A percentile compares a stretch with the other conserved stretches of the same genome.
phyloP scores from a whole-genome alignment of 2,888 invertebrate genomes.

The Plebejus melissa region DNA sequence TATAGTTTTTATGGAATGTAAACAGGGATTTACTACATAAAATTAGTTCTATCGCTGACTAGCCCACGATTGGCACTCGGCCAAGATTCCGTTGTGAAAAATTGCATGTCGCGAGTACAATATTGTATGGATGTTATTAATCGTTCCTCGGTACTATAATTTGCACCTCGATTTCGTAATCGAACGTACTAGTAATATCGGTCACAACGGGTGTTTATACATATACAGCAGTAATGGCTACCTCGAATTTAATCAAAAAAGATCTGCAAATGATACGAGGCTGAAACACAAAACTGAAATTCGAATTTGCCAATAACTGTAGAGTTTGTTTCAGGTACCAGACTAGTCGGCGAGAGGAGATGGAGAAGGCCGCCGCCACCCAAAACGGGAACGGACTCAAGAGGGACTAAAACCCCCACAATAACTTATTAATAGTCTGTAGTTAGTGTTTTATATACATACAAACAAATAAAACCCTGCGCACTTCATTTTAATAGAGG shows the following conservation, averaged over 20 bases:
- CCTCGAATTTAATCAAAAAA: neutral
- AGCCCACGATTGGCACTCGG: conserved; percentile 51
- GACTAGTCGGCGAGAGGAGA: conserved; percentile 75
- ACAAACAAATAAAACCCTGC: conserved; percentile 23
- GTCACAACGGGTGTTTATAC: neutral
- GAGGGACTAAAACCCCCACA: conserved; percentile 66
- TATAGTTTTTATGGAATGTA: conserved; percentile 59
- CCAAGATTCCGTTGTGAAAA: conserved; percentile 59
- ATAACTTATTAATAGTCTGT: conserved; percentile 27
- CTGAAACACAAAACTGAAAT: neutral
- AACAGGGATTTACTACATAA: conserved; percentile 68
- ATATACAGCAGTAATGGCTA: neutral
- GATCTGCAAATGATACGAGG: neutral
- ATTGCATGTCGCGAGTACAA: conserved; percentile 52
- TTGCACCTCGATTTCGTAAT: conserved; percentile 4
- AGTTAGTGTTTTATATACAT: conserved; percentile 26
- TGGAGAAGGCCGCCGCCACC: conserved; percentile 62
- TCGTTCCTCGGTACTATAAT: conserved; percentile 9
- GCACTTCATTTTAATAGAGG: conserved; percentile 26
- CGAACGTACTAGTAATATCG: conserved; percentile 2
- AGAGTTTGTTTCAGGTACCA: conserved; percentile 65
- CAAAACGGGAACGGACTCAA: conserved; percentile 81
- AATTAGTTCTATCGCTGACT: conserved; percentile 53
- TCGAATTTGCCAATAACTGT: neutral
- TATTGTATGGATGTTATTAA: conserved; percentile 34